Evolutionary conservation across 2,113 vertebrate species (phyloP), one percentile per base, ranked within the genome.

Genomic region (Chaenocephalus aceratus): DNA sequence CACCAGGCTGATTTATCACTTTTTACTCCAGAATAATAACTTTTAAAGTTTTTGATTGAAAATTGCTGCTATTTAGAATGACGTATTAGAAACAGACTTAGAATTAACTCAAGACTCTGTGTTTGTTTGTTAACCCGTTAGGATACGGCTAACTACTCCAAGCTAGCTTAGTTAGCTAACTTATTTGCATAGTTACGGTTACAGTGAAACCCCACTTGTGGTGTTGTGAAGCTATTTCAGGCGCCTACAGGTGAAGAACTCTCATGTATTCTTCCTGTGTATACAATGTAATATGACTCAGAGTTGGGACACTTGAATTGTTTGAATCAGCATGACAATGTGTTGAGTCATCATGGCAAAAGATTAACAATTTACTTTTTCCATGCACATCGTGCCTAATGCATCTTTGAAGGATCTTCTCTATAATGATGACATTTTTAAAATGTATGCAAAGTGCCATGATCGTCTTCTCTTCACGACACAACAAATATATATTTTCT

Each of bases 361-460:
- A 44, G 12, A 41, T 44, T 2, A 54, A 15, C n/a, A 14, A 41
- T 54, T 14, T 44, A 44, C n/a, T 41, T 60, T 67, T 44, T 9
- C 1, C 6, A 4, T 51, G 21, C 46, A 41, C 58, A 41, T 23
- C 18, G 36, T 51, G 26, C 12, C 6, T 14, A n/a, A 36, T 51
- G 45, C 57, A 52, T 34, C 34, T 56, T 64, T 53, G n/a, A 64
- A 58, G 77, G 21, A 14, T 46, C 14, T 23, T 67, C 14, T 53
- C 15, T 60, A 18, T 41, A 41, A 41, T 41, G 36, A 41, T 41
- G 36, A 6, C 30, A 30, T 30, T 30, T 30, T 30, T 30, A 4
- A 30, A 30, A 30, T 30, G 30, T 30, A 30, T 30, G 30, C 30
- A 30, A 41, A 41, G 30, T 14, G 54, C 13, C 10, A 5, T 13